Base-by-base conservation (phyloP, 2,888 invertebrate genomes). In the Spodoptera exigua region DNA sequence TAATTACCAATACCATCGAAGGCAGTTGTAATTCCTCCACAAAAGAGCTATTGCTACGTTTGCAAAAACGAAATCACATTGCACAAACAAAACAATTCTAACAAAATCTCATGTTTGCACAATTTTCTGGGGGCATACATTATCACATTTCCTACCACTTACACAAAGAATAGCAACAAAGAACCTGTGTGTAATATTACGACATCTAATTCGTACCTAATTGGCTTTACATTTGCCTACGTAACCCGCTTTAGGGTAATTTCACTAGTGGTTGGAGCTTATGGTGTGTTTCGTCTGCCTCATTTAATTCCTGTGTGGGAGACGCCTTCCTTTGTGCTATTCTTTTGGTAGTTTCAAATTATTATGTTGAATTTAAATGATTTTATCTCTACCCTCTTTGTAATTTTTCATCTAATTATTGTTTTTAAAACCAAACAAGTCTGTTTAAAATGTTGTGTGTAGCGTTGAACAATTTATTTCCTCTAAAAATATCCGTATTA, bases 121-220 rank as follows among this genome's bases (percentile, higher is more conserved):
- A 59, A 70, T 62, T 57, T 74, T 43, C 60, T 65, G 57, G 47
- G 55, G 40, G 43, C 70, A 54, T 69, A 59, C 51, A 17, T 66
- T 61, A 60, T 59, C 56, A 37, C 37, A 52, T 61, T 61, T 57
- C 48, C 46, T 51, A 46, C 16, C 34, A 16, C 13, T 54, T 37
- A 53, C 44, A 68, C 65, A 68, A 58, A 71, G 52, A 71, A 71
- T 46, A 40, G n/a, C 44, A 35, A 68, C 68, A 66, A 72, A 68
- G 67, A 71, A 71, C 46, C 64, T 44, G 53, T 10, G 21, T 21
- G 53, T 51, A 66, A 65, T 54, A 54, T 68, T 65, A 46, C 53
- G 17, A 43, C 72, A 54, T 65, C 49, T 68, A 71, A 71, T 71
- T 71, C 67, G 54, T 54, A 37, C 47, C 39, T 68, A 72, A 68